Evolutionary conservation across 2,888 invertebrate species (phyloP).

Genomic region (Conops quadrifasciatus): DNA sequence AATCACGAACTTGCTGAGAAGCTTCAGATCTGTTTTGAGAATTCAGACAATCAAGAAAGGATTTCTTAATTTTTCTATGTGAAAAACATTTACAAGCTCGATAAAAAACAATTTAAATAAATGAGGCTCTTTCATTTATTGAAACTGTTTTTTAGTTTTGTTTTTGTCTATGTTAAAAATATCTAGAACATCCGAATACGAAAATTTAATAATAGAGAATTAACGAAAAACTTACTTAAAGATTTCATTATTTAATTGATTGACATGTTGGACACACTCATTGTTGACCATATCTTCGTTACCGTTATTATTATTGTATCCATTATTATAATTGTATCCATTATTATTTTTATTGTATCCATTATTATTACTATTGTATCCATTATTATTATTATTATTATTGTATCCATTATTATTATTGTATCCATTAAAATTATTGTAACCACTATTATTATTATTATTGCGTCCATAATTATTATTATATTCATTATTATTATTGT

Average conservation of each 20-base stretch:
- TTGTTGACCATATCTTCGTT: conserved; percentile 6
- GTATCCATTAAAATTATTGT: neutral
- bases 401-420: conserved; percentile 5
- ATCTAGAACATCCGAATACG: neutral
- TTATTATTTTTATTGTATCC: neutral
- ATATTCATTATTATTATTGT: conserved; percentile 11
- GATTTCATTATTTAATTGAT: conserved; percentile 39
- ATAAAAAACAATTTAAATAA: neutral
- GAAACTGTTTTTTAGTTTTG: too few species aligned
- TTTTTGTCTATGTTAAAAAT: neutral
- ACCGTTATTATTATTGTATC: conserved; percentile 29
- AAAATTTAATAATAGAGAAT: neutral
- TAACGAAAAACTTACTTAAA: conserved; percentile 37
- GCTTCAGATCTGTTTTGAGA: conserved; percentile 36
- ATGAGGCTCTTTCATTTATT: too few species aligned
- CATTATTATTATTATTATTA: conserved; percentile 19
- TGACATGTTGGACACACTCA: conserved; percentile 42
- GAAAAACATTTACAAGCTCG: neutral
- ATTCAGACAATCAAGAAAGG: conserved; percentile 40
- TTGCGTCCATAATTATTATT: neutral
- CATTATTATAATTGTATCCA: neutral
- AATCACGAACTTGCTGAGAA: conserved; percentile 33
- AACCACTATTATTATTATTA: conserved; percentile 10
- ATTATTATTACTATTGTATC: conserved; percentile 2
- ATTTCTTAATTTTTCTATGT: conserved; percentile 47